These are phyloP conservation scores for Neotoxoptera formosana DNA, from an alignment of 1,140 invertebrate genomes.

Conservation along the genomic window DNA sequence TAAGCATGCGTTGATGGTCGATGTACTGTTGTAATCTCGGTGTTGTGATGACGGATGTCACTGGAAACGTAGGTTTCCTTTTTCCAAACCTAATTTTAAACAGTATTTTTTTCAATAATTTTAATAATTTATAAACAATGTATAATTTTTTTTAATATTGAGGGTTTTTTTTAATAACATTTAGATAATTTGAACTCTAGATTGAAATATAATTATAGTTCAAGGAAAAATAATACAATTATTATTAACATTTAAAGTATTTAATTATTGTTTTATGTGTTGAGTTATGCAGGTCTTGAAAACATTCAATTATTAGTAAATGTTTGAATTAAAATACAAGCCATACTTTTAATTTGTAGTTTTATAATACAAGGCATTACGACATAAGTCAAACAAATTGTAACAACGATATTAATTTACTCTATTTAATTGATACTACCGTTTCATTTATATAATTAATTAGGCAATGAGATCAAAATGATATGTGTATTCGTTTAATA, in stretches of 20 bases:
- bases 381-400: not conserved
- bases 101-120: not conserved
- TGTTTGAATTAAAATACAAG: not conserved
- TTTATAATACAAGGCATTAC: not conserved
- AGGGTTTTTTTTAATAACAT: not conserved
- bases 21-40: not conserved
- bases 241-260: not conserved
- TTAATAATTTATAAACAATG: not conserved
- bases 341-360: not conserved
- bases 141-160: not conserved
- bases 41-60: not conserved
- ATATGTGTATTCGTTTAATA: not conserved
- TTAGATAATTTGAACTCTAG: not conserved
- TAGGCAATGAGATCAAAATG: not conserved
- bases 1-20: not conserved
- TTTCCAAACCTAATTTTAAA: conserved; percentile 14
- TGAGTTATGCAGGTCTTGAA: not conserved
- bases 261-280: not conserved
- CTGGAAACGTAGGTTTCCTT: conserved; percentile 4
- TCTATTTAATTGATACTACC: not conserved
- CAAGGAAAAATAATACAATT: not conserved
- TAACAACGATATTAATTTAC: not conserved
- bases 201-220: not conserved
- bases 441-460: not conserved
- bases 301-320: not conserved